These are phyloP conservation scores for Coptotermes formosanus DNA, from an alignment of 1,140 invertebrate genomes.

Conservation along the genomic window DNA sequence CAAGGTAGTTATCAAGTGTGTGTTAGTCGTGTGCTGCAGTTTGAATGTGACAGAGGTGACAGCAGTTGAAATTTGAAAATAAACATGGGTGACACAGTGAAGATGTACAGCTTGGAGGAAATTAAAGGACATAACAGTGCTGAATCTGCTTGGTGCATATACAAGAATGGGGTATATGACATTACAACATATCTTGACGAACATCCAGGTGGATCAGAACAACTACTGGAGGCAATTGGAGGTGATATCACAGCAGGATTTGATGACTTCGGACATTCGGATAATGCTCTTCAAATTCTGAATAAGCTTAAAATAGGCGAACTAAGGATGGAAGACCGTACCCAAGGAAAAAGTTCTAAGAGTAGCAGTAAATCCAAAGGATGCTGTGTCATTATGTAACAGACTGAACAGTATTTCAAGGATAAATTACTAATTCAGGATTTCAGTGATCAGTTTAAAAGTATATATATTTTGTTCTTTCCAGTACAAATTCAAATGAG, in stretches of 20 bases:
- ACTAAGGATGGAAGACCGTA: not conserved
- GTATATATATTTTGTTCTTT: too few relatives aligned
- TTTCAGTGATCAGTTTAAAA: too few relatives aligned
- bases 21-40: not conserved
- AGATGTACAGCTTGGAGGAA: not conserved
- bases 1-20: too few relatives aligned
- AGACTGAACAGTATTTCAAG: too few relatives aligned
- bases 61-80: not conserved
- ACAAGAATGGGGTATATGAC: not conserved
- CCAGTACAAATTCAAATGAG: too few relatives aligned
- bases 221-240: not conserved
- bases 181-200: not conserved
- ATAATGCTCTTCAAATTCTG: not conserved
- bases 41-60: not conserved
- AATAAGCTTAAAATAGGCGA: not conserved
- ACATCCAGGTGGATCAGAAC: not conserved
- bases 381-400: not conserved
- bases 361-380: not conserved
- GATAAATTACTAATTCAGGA: too few relatives aligned
- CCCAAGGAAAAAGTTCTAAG: not conserved
- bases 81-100: not conserved
- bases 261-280: not conserved
- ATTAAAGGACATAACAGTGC: not conserved
- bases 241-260: not conserved
- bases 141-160: constrained; percentile 15